Percentiles rank a stretch among this genome's conserved stretches.
phyloP scores from a whole-genome alignment of 2,888 invertebrate species.

The Stratiomys singularior region DNA sequence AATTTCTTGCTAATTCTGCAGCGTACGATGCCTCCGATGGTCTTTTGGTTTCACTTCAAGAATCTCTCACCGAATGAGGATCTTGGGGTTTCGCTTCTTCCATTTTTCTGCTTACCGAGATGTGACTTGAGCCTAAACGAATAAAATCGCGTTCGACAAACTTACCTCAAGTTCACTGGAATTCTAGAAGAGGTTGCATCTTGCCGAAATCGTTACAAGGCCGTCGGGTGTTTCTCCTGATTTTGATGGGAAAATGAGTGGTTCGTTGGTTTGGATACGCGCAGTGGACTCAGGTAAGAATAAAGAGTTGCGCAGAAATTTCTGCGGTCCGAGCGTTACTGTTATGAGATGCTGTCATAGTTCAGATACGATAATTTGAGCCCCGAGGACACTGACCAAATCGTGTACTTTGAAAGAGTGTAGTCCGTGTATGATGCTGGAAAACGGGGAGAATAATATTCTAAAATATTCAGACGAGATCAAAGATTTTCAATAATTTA shows the following conservation, averaged over 20 bases:
- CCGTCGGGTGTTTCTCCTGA: conserved; percentile 43
- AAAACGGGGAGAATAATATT: too few relatives aligned
- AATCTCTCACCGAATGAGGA: not conserved
- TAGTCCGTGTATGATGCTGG: conserved; percentile 25
- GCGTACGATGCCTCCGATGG: not conserved
- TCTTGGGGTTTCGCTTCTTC: not conserved
- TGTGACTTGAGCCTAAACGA: not conserved
- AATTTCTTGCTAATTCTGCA: conserved; percentile 41
- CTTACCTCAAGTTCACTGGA: not conserved
- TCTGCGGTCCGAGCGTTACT: conserved; percentile 27
- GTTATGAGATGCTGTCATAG: conserved; percentile 42
- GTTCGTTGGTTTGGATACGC: not conserved
- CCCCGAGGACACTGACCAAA: conserved; percentile 35
- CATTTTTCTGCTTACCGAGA: not conserved
- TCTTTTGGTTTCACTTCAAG: conserved; percentile 37
- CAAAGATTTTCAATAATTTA: too few relatives aligned
- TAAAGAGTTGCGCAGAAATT: conserved; percentile 1
- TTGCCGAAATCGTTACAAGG: conserved; percentile 45
- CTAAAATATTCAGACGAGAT: too few relatives aligned
- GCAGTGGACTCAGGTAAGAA: not conserved
- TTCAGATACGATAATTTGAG: conserved; percentile 37
- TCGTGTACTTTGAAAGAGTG: not conserved
- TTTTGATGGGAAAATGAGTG: conserved; percentile 40
- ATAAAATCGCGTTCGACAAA: not conserved
- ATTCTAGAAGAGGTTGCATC: conserved; percentile 21